A percentile compares a stretch with the other conserved stretches of the same genome.
These are phyloP conservation scores for Manacus vitellinus DNA, from an alignment of 2,113 vertebrate species.

Conservation along the genomic window DNA sequence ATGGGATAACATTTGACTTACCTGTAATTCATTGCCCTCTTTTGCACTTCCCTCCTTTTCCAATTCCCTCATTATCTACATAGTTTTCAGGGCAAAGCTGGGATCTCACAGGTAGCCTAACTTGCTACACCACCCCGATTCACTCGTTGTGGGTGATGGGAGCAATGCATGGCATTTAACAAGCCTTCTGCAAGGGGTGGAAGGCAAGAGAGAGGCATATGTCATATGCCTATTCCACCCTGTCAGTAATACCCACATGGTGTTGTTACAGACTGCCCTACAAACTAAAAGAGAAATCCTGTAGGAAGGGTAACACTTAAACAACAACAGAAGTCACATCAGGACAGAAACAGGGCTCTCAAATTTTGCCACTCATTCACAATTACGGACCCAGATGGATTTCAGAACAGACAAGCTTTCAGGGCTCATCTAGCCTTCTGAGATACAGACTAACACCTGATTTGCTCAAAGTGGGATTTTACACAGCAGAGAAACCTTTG, in stretches of 20 bases:
- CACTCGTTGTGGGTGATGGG: neutral
- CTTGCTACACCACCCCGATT: neutral
- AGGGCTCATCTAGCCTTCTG: neutral
- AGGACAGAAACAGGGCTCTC: neutral
- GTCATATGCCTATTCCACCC: neutral
- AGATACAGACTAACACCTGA: neutral
- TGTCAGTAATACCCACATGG: neutral
- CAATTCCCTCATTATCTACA: neutral
- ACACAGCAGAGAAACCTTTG: neutral
- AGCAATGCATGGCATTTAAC: neutral
- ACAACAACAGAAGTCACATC: neutral
- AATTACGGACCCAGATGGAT: neutral
- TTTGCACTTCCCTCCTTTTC: neutral
- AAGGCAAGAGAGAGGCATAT: neutral
- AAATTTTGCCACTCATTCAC: neutral
- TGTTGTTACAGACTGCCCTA: neutral
- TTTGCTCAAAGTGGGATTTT: neutral
- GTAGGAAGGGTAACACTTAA: neutral
- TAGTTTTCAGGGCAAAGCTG: neutral
- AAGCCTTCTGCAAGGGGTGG: neutral
- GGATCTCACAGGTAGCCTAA: neutral
- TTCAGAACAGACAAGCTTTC: neutral
- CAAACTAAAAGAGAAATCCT: neutral
- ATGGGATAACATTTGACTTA: neutral
- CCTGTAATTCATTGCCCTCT: neutral